Evolutionary conservation across 2,888 invertebrate genomes (phyloP).

Genomic region (Himalopsyche anomala): DNA sequence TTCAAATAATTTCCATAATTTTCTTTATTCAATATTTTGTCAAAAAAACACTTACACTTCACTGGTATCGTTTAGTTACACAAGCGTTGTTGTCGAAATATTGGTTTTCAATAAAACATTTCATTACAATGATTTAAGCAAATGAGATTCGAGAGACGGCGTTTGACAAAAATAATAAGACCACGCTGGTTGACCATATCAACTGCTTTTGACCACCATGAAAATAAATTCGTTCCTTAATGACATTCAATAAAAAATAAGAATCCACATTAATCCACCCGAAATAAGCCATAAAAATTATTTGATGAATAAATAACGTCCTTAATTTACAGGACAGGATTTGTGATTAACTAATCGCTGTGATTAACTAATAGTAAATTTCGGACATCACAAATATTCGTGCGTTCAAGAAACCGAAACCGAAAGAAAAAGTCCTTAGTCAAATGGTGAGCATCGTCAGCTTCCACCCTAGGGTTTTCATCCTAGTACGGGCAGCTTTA

Average conservation of each 20-base stretch:
- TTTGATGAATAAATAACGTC: no score
- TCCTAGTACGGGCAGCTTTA: neutral
- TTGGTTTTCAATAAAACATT: neutral
- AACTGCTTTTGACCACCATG: slow-evolving; percentile 16
- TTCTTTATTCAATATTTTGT: no score
- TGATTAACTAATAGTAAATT: no score
- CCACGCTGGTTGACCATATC: neutral
- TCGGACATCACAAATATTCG: no score
- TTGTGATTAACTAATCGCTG: no score
- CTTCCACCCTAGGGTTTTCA: no score
- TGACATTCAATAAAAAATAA: neutral
- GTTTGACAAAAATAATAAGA: neutral
- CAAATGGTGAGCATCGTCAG: no score
- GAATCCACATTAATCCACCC: neutral
- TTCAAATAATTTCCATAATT: no score
- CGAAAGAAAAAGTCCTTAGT: no score
- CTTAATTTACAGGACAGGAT: no score
- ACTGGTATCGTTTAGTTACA: neutral
- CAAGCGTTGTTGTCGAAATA: slow-evolving; percentile 7
- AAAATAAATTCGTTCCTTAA: neutral
- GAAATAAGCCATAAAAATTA: no score
- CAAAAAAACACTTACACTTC: neutral
- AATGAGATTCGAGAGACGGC: neutral
- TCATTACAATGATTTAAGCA: slow-evolving; percentile 18
- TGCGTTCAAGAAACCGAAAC: no score